phyloP scores from a whole-genome alignment of 2,113 vertebrate species.

The Empidonax traillii region DNA sequence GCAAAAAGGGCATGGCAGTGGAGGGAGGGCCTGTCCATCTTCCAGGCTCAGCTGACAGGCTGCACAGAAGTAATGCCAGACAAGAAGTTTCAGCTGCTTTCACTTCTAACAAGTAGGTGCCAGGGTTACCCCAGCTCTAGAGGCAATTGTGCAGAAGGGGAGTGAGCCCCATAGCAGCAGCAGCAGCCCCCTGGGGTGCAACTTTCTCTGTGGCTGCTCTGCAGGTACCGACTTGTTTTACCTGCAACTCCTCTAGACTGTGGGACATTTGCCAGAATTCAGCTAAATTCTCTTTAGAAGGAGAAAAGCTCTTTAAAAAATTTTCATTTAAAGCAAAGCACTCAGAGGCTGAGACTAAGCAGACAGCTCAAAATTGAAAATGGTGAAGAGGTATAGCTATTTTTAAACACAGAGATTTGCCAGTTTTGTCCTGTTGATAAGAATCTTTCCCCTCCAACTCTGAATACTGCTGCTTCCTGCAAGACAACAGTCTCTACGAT shows the following conservation, averaged over 20 bases:
- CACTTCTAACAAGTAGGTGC: not conserved
- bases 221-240: not conserved
- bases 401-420: constrained; percentile 29
- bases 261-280: not conserved
- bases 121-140: not conserved
- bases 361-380: not conserved
- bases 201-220: not conserved
- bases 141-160: rapidly evolving
- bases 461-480: constrained; percentile 1
- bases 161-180: not conserved
- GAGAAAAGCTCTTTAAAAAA: not conserved
- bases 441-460: not conserved
- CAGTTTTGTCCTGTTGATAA: constrained; percentile 33
- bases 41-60: not conserved
- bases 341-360: not conserved
- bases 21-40: not conserved
- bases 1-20: rapidly evolving
- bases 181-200: not conserved
- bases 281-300: not conserved
- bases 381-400: not conserved
- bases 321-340: not conserved
- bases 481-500: constrained; percentile 25
- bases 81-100: not conserved
- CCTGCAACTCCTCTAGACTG: not conserved
- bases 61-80: not conserved